Base-by-base conservation (phyloP, 2,797 vertebrate genomes). In the Myotis findleyi region DNA sequence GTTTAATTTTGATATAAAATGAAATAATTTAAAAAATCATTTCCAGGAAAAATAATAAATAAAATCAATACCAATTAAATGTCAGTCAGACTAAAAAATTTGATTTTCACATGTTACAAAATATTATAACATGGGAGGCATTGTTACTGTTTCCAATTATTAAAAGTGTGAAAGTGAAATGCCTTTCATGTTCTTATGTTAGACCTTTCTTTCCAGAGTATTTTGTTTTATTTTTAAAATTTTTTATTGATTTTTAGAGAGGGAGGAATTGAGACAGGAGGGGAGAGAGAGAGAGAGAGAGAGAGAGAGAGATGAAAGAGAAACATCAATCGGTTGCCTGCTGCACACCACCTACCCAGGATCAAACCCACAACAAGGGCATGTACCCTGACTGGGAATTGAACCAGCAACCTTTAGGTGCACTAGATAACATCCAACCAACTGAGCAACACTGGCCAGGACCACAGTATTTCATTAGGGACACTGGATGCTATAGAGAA, bases 71-170 rank as follows among this genome's bases (percentile, higher is more conserved):
- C 11, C 20, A 83, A 59, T 57, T 72, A 91, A 68, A 23, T 72
- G 89, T 38, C 44, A 83, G 36, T 85, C 20, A 83, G 36, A 30
- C 13, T 38, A 89, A 89, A 30, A 69, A 20, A 79, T 47, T 53
- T 57, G 21, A 68, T 75, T 83, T 41, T 18, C 16, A 30, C 7
- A 75, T 36, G 10, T 51, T 94, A 17, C 7, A 68, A 36, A 62
- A 66, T 23, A 79, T 55, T 85, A 68, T n/a, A 87, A 62, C 83
- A 92, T 47, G 20, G 36, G 41, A 92, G 25, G 10, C 33, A 51
- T 4, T 89, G 13, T 20, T 92, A 92, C 30, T 47, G 9, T 95
- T 89, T 82, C 47, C n/a, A 93, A 55, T 69, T 57, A 85, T 49
- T 57, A 38, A 66, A 84, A 75, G 16, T 66, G 10, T 66, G 16